phyloP scores from a whole-genome alignment of 2,888 invertebrate genomes.

The Agonopterix subpropinquella region DNA sequence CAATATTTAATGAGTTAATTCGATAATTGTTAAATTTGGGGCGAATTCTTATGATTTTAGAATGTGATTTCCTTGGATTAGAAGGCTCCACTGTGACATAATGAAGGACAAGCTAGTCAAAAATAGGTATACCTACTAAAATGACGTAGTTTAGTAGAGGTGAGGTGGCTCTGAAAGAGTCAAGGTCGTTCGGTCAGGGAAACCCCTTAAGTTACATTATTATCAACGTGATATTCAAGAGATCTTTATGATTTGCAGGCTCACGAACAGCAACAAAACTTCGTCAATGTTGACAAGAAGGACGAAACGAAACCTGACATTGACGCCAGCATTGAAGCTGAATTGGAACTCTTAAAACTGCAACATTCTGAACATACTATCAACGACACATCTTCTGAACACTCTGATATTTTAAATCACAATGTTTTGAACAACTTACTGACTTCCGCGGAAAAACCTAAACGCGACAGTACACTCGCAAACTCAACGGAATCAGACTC shows the following conservation, averaged over 20 bases:
- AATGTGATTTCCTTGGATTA: too few relatives aligned
- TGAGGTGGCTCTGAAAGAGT: too few relatives aligned
- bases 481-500: slow-evolving; percentile 38
- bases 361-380: slow-evolving; percentile 41
- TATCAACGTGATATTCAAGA: too few relatives aligned
- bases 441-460: slow-evolving; percentile 50
- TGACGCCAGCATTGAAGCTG: slow-evolving; percentile 57
- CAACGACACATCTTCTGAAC: slow-evolving; percentile 32
- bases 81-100: too few relatives aligned
- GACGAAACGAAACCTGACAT: slow-evolving; percentile 38
- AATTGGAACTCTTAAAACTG: slow-evolving; percentile 60
- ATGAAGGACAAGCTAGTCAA: too few relatives aligned
- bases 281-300: slow-evolving; percentile 53
- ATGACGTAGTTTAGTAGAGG: too few relatives aligned
- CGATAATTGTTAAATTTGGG: too few relatives aligned
- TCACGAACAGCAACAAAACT: slow-evolving; percentile 44
- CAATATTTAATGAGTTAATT: too few relatives aligned
- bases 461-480: slow-evolving; percentile 54
- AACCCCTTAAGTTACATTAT: too few relatives aligned
- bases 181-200: too few relatives aligned
- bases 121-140: too few relatives aligned
- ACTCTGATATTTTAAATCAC: slow-evolving; percentile 37
- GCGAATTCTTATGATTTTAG: too few relatives aligned
- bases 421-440: slow-evolving; percentile 47
- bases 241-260: slow-evolving; percentile 36